A percentile compares a stretch with the other conserved stretches of the same genome.
phyloP scores from a whole-genome alignment of 1,140 invertebrate species.

The Tetramorium parvispinum region DNA sequence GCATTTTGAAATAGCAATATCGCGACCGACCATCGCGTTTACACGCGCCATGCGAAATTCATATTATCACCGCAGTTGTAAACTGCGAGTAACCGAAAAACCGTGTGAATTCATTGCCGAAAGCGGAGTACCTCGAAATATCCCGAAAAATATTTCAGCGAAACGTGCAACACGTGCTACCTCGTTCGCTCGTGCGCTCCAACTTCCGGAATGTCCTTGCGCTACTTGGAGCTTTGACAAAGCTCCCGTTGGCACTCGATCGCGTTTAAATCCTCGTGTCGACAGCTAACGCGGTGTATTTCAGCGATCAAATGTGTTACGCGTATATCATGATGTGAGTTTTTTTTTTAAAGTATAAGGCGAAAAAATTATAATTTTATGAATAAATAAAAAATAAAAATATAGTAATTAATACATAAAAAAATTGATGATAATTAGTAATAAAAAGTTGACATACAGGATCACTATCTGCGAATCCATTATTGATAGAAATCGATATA shows the following conservation, averaged over 20 bases:
- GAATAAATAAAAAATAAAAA: background rate
- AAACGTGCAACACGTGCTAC: conserved; percentile 52
- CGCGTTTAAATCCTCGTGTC: conserved; percentile 25
- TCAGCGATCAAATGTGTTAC: conserved; percentile 25
- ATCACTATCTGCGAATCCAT: background rate
- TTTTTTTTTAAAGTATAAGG: background rate
- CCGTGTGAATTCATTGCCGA: conserved; percentile 27
- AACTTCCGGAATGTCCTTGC: conserved; percentile 58
- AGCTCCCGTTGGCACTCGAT: conserved; percentile 48
- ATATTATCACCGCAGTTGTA: conserved; percentile 32
- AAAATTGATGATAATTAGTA: background rate
- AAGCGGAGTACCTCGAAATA: conserved; percentile 17
- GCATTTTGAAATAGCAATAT: conserved; percentile 11
- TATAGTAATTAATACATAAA: background rate
- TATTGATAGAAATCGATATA: background rate
- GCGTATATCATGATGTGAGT: background rate
- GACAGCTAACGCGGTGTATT: background rate
- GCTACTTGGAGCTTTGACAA: conserved; percentile 55
- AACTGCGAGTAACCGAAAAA: conserved; percentile 23
- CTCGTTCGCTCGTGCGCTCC: conserved; percentile 11
- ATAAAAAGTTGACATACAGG: background rate
- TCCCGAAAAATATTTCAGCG: conserved; percentile 43
- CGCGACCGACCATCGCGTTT: background rate
- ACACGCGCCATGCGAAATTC: background rate
- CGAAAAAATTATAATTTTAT: background rate